Conservation (phyloP, 1,140 invertebrate genomes). For the Neuroterus valhalla region DNA sequence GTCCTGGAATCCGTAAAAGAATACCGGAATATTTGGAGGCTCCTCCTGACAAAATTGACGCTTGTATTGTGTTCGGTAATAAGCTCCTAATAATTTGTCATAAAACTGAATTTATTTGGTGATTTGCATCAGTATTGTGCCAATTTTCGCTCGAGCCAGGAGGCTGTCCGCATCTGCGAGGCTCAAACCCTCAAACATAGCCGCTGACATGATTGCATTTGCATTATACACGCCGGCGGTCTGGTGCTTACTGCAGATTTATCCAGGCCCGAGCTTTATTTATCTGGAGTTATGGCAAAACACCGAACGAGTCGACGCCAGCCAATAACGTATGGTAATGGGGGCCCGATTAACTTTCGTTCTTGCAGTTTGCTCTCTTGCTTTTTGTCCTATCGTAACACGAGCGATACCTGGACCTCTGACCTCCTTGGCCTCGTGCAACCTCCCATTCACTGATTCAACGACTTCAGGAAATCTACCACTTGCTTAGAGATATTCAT, state of each 20-base stretch:
- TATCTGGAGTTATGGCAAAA: conserved; percentile 71
- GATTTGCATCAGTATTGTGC: conserved; percentile 18
- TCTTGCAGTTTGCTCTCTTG: conserved; percentile 48
- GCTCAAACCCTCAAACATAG: conserved; percentile 25
- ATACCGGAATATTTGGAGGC: neutral
- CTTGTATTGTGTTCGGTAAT: neutral
- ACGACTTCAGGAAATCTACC: conserved; percentile 37
- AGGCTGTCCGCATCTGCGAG: neutral
- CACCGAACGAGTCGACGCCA: conserved; percentile 64
- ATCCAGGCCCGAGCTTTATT: conserved; percentile 67
- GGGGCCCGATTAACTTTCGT: conserved; percentile 66
- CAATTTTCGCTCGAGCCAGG: conserved; percentile 18
- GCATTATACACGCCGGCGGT: conserved; percentile 68
- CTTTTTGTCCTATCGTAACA: conserved; percentile 54
- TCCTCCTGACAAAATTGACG: neutral
- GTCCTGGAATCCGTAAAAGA: neutral
- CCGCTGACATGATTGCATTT: conserved; percentile 70
- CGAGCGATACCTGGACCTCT: conserved; percentile 52
- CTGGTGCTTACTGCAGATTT: conserved; percentile 59
- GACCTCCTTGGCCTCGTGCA: conserved; percentile 53
- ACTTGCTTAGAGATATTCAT: neutral
- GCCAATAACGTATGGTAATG: conserved; percentile 70
- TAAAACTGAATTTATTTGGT: conserved; percentile 25
- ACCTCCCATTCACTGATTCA: conserved; percentile 47
- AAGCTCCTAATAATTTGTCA: conserved; percentile 2